phyloP scores from a whole-genome alignment of 2,797 vertebrate species.

The Percopsis omiscomaycus region DNA sequence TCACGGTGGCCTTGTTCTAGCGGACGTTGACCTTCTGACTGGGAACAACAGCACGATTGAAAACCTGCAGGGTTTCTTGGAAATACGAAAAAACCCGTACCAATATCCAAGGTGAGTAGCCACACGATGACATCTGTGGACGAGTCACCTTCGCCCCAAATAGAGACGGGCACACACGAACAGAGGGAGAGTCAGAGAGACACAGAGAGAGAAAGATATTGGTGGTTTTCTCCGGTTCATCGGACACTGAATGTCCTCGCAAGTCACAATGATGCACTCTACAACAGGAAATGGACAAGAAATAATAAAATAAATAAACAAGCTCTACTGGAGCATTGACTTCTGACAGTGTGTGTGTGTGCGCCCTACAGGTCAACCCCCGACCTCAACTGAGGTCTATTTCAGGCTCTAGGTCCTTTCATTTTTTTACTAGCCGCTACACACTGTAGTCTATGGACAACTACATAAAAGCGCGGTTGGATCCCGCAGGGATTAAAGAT shows the following conservation, averaged over 20 bases:
- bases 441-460: too few species aligned
- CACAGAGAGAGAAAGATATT: neutral
- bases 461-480: too few species aligned
- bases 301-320: slow-evolving; percentile 36
- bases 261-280: slow-evolving; percentile 38
- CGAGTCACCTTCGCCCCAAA: slow-evolving; percentile 14
- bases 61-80: too few species aligned
- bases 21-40: slow-evolving; percentile 32
- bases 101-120: too few species aligned
- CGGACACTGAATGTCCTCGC: slow-evolving; percentile 9
- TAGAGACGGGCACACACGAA: too few species aligned
- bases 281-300: slow-evolving; percentile 36
- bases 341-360: slow-evolving; percentile 10
- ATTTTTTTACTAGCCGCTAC: too few species aligned
- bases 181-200: neutral
- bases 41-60: slow-evolving; percentile 25
- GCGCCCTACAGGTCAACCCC: slow-evolving; percentile 19
- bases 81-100: neutral
- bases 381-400: slow-evolving; percentile 26
- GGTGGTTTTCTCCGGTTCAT: slow-evolving; percentile 24
- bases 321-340: slow-evolving; percentile 30
- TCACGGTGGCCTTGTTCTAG: slow-evolving; percentile 33
- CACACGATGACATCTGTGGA: neutral
- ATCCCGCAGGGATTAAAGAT: too few species aligned
- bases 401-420: neutral